These are phyloP conservation scores for Bellardia pandia DNA, from an alignment of 2,888 invertebrate genomes.

Conservation along the genomic window DNA sequence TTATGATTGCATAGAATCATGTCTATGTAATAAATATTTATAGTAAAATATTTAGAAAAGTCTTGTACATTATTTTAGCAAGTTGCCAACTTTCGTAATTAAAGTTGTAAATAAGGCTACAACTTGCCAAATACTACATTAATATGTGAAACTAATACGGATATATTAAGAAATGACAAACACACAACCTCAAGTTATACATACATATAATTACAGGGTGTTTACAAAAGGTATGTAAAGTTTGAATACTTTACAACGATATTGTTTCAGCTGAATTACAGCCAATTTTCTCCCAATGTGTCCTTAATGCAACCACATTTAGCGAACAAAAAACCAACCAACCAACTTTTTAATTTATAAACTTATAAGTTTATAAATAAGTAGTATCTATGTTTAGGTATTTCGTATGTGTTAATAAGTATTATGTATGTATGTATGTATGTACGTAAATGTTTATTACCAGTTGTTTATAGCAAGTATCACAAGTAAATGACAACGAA, in stretches of 20 bases:
- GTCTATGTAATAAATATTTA: background rate
- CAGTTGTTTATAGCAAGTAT: slow-evolving; percentile 29
- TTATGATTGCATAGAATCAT: too few relatives aligned
- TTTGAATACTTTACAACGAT: too few relatives aligned
- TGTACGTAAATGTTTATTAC: background rate
- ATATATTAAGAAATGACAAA: background rate
- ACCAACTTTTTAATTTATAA: too few relatives aligned
- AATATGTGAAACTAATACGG: background rate
- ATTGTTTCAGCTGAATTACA: too few relatives aligned
- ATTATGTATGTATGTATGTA: too few relatives aligned
- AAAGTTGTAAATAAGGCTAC: background rate
- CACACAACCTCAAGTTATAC: background rate
- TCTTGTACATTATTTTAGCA: background rate
- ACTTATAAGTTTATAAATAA: too few relatives aligned
- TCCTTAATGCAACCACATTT: too few relatives aligned
- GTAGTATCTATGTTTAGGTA: too few relatives aligned
- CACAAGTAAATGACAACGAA: slow-evolving; percentile 45
- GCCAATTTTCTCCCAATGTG: too few relatives aligned
- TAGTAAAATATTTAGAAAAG: background rate
- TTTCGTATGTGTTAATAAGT: too few relatives aligned
- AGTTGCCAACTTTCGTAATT: background rate
- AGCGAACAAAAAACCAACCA: too few relatives aligned
- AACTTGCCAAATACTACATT: background rate
- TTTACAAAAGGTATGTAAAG: too few relatives aligned
- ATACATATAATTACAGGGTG: background rate